Evolutionary conservation across 2,797 vertebrate species (phyloP), one percentile per base, ranked within the genome.

Genomic region (Peromyscus nudipes): DNA sequence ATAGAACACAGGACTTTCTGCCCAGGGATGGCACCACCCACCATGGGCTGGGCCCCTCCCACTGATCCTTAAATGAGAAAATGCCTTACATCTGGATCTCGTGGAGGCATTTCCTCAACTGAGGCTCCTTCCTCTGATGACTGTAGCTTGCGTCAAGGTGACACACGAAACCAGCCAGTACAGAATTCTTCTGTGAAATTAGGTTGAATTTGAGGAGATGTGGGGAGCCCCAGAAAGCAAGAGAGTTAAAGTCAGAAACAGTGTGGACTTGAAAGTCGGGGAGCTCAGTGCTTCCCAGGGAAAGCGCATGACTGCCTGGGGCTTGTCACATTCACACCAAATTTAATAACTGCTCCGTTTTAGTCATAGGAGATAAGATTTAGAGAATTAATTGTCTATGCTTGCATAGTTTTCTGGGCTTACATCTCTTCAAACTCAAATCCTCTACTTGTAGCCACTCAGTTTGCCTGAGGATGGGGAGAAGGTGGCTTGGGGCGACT

Each of bases 391-490:
- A 4, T 65, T 79, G 34, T 25, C 37, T 11, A 1, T 21, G 31
- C 73, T 62, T 57, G 9, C 8, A 49, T 46, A 7, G 4, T 83
- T 67, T 73, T 64, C 49, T 25, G 46, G 81, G 52, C n/a, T 14
- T n/a, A 25, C 1, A 57, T 80, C n/a, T 79, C 9, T 85, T 96
- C 60, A 65, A 55, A 55, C 27, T 95, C 79, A 97, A n/a, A 82
- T 82, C 14, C 9, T 43, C 25, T 69, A 10, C 84, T 76, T 34
- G 19, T 60, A 85, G 23, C 11, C 40, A 91, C 12, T 91, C 37
- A 17, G 52, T 83, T 57, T 57, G 16, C 37, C 37, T 81, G 31
- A 88, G 49, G 34, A 71, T 55, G 2, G 13, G 21, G 11, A 34
- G 31, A 52, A 86, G 65, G 37, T 17, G 19, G 31, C 2, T 49